Base-by-base conservation (phyloP, 2,797 vertebrate species). In the Spondyliosoma cantharus region DNA sequence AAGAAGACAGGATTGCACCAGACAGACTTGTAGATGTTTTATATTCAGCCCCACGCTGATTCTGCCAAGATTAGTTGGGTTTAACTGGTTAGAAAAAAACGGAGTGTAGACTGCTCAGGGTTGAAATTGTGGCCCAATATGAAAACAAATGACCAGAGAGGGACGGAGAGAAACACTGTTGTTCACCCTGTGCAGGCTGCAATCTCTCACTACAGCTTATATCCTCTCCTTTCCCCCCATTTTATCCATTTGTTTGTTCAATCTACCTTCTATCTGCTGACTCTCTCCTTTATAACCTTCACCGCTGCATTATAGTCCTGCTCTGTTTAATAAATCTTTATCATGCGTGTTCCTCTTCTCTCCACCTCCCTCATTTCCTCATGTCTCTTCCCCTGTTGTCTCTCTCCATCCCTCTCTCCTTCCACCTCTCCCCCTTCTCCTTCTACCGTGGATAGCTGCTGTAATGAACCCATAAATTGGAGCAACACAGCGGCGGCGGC, bases 381-480 rank as follows among this genome's bases (percentile, higher is more conserved):
- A 84, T 76, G 79, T 85, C 78, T 77, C 78, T 42, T 27, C 76
- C 81, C 79, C 79, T 78, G 72, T 81, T 79, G 82, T 80, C 73
- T 87, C 74, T 75, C 84, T 79, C 75, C 78, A 84, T 78, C 73
- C 75, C 82, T 65, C 74, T 81, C 80, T 84, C 73, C 63, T 70
- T 73, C 71, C 74, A 84, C 85, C 86, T 87, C 80, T 74, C 67
- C 65, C 54, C 67, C 63, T 73, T 68, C 37, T 83, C 68, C 53
- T 61, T 71, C 77, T 82, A 83, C 72, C 58, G 61, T 76, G 84
- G 85, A 90, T 83, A 85, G 94, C 92, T 94, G 91, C 82, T 91
- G 91, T 96, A 96, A 96, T 90, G 94, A 96, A 95, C 90, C 92
- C 94, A 94, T 93, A 93, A 95, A 95, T 95, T 95, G 90, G 88